Evolutionary conservation across 2,888 invertebrate genomes (phyloP).

Genomic region (Stramonita haemastoma): DNA sequence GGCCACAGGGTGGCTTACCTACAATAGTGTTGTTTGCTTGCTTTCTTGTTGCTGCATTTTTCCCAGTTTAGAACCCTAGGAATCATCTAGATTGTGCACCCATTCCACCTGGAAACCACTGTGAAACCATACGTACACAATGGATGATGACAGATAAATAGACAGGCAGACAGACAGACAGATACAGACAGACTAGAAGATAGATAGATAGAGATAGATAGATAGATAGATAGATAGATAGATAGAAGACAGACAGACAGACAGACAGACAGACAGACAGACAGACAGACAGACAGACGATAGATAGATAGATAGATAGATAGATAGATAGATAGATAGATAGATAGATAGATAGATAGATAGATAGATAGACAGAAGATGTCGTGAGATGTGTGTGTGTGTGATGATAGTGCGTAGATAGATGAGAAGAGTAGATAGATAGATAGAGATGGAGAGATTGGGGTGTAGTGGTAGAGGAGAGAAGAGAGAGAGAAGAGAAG

Average conservation of each 20-base stretch:
- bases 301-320: too few relatives aligned
- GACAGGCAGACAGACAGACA: background rate
- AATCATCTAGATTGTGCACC: too few relatives aligned
- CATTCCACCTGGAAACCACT: background rate
- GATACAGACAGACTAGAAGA: background rate
- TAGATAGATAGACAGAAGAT: too few relatives aligned
- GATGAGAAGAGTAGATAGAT: background rate
- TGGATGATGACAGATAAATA: background rate
- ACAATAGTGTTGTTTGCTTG: background rate
- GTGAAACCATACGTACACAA: background rate
- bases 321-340: background rate
- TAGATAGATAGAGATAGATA: background rate
- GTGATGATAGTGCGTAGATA: background rate
- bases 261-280: too few relatives aligned
- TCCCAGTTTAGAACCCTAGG: too few relatives aligned
- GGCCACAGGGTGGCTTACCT: background rate
- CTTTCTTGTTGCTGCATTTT: too few relatives aligned
- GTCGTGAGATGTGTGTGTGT: background rate
- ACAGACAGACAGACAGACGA: too few relatives aligned
- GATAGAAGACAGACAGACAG: too few relatives aligned
- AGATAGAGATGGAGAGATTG: background rate
- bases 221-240: too few relatives aligned
- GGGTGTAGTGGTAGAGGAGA: too few relatives aligned
- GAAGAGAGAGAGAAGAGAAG: too few relatives aligned
- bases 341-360: too few relatives aligned